phyloP scores from a whole-genome alignment of 2,888 invertebrate genomes.

The Argyresthia goedartella region DNA sequence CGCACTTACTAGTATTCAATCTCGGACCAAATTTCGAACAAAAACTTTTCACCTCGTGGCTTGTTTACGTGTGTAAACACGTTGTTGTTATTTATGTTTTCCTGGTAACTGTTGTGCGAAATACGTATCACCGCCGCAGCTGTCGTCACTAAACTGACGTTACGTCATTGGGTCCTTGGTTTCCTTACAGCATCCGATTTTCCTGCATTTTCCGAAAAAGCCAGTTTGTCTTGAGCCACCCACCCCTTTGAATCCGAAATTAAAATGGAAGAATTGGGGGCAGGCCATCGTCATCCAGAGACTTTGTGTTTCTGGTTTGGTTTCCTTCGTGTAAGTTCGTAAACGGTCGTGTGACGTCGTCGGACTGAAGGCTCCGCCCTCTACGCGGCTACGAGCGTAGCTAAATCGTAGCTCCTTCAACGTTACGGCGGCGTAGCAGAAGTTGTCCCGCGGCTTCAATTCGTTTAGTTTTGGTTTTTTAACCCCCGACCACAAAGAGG shows the following conservation, averaged over 20 bases:
- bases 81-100: conserved; percentile 65
- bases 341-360: conserved; percentile 29
- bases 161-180: conserved; percentile 58
- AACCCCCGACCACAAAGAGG: too few relatives aligned
- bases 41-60: conserved; percentile 9
- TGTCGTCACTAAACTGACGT: conserved; percentile 49
- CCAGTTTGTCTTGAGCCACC: conserved; percentile 28
- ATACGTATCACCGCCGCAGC: conserved; percentile 36
- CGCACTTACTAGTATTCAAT: conserved; percentile 5
- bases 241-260: conserved; percentile 10
- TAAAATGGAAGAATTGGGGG: not conserved
- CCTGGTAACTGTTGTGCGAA: conserved; percentile 15
- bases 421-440: conserved; percentile 17
- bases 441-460: too few relatives aligned
- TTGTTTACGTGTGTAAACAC: conserved; percentile 63
- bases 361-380: conserved; percentile 36
- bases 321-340: conserved; percentile 36
- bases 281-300: conserved; percentile 13
- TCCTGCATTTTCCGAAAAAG: conserved; percentile 33
- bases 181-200: conserved; percentile 41
- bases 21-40: not conserved
- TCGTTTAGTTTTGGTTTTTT: too few relatives aligned
- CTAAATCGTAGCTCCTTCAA: conserved; percentile 9
- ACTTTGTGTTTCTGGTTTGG: conserved; percentile 25
- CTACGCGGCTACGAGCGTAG: conserved; percentile 16